Evolutionary conservation across 1,140 invertebrate species (phyloP), one percentile per base, ranked within the genome.

Genomic region (Marisa cornuarietis): DNA sequence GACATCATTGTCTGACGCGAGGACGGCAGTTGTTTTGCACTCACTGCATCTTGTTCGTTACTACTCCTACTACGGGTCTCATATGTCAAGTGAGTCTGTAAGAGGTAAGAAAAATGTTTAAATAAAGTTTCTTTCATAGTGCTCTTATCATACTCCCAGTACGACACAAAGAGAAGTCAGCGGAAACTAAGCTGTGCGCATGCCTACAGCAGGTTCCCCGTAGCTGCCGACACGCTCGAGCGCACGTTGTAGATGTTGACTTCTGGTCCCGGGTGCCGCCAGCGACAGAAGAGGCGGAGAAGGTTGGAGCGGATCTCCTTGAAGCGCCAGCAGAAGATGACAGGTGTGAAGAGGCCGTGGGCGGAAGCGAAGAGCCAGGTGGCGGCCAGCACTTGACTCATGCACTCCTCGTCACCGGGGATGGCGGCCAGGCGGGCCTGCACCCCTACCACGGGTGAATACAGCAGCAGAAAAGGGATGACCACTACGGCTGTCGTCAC

Each of bases 261-360:
- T 68, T 68, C 65, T 6, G 65, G 65, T 22, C 26, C 22, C 6
- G n/a, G 11, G 5, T n/a, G 49, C 71, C 58, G 73, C 58, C 73
- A 75, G 58, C 73, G 65, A 13, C 65, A 68, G 65, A 68, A 68
- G 14, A 75, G 73, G 22, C 73, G 22, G 8, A 62, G 26, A 11
- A 75, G 73, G 73, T 75, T 75, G 20, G n/a, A 3, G 5, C 73
- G 73, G 11, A 75, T 61, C 58, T 75, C 73, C 14, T 14, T 24
- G 58, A 75, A 75, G 26, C 73, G 22, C 73, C 73, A 75, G 73
- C 73, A 75, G 73, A 75, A 75, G 54, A 75, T 63, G 22, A 75
- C 6, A 16, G 73, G 73, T 54, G 73, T 75, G 24, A 75, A 63
- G 9, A 75, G 73, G 26, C 73, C 73, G 58, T 75, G 73, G 26